Conservation (phyloP, 2,888 invertebrate species). For the Petrophora chlorosata region DNA sequence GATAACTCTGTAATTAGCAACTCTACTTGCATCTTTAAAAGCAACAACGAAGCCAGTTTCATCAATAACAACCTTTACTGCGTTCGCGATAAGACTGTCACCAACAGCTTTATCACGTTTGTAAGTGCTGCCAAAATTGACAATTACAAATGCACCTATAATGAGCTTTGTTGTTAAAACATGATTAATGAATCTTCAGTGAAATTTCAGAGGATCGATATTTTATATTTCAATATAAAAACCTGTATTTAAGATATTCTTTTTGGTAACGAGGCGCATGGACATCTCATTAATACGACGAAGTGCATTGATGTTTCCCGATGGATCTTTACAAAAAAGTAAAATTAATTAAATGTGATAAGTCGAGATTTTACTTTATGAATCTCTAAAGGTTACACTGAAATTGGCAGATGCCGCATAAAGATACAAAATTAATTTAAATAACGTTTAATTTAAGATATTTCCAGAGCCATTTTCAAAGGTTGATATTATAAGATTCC, state of each 20-base stretch:
- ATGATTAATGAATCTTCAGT: conserved; percentile 68
- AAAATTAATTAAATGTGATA: conserved; percentile 24
- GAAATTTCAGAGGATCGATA: conserved; percentile 51
- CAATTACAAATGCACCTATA: conserved; percentile 77
- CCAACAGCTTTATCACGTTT: conserved; percentile 42
- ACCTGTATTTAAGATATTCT: conserved; percentile 34
- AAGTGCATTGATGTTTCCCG: conserved; percentile 27
- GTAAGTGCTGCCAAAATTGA: conserved; percentile 64
- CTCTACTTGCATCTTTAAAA: conserved; percentile 52
- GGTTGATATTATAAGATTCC: not conserved
- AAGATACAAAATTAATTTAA: conserved; percentile 19
- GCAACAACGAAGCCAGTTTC: conserved; percentile 36
- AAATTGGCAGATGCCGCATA: conserved; percentile 35
- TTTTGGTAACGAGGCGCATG: conserved; percentile 33
- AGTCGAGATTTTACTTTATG: conserved; percentile 9
- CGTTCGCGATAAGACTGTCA: conserved; percentile 43
- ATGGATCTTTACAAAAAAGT: conserved; percentile 21
- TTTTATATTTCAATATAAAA: conserved; percentile 29
- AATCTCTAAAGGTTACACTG: conserved; percentile 30
- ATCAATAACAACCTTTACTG: conserved; percentile 50
- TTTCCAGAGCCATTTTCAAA: conserved; percentile 1
- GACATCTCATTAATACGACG: conserved; percentile 33
- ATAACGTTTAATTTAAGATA: conserved; percentile 11
- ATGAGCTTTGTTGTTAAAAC: conserved; percentile 70
- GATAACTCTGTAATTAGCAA: conserved; percentile 71